Base-by-base conservation (phyloP, 35 echinoderm and acorn worm genomes). In the Ophiothrix spiculata region DNA sequence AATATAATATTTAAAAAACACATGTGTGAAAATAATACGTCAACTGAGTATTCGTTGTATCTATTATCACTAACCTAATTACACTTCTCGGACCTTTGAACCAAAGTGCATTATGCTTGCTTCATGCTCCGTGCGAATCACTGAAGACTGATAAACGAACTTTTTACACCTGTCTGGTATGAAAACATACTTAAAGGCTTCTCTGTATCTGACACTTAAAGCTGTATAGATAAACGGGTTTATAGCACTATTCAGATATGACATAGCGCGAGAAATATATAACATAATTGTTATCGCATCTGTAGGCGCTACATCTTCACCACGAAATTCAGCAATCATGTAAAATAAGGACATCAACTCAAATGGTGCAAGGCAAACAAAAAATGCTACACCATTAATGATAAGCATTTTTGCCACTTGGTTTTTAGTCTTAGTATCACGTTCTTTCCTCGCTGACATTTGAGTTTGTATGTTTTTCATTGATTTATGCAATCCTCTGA, bases 141-240 rank as follows among this genome's bases (percentile, higher is more conserved):
- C n/a, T n/a, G n/a, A n/a, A n/a, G n/a, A n/a, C n/a, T n/a, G n/a
- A n/a, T n/a, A n/a, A n/a, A n/a, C n/a, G n/a, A n/a, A n/a, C n/a
- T n/a, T n/a, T 25, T 69, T 69, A 6, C 60, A 69, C 23, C 60
- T 69, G 1, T 6, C 33, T 35, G 90, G 90, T 6, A 92, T 39
- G 37, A 95, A 95, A 34, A 86, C 77, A 25, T 83, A 77, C 82
- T 86, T 91, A 56, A 99, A 99, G 3, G 96, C 92, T 21, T 91
- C 88, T 38, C 96, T 76, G 56, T 99, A 99, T 40, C 86, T 79
- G 31, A 88, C 81, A 81, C 96, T 99, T 86, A 93, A 84, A 1
- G 90, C 86, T 32, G 93, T 99, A 33, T 94, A 99, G 0, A 99
- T 94, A 33, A 99, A 83, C 0, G 96, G 96, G 35, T 99, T 99